phyloP scores from a whole-genome alignment of 2,113 vertebrate genomes.

The Calypte anna region DNA sequence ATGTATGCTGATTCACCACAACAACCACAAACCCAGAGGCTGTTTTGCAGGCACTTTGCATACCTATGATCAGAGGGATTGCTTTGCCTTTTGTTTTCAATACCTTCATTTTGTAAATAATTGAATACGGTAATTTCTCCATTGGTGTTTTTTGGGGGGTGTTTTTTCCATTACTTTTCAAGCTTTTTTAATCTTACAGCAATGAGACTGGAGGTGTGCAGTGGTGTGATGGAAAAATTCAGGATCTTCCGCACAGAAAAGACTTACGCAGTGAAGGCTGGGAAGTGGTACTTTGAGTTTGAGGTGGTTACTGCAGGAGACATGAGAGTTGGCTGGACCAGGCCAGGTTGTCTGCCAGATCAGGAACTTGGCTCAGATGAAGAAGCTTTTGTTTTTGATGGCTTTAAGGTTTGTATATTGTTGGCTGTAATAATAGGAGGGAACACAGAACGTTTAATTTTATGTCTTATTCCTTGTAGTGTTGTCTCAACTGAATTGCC shows the following conservation, averaged over 20 bases:
- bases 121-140: background rate
- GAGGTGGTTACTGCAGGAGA: constrained; percentile 91
- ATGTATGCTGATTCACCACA: background rate
- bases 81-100: background rate
- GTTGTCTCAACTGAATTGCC: background rate
- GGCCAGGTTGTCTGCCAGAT: constrained; percentile 90
- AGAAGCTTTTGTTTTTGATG: constrained; percentile 93
- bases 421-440: background rate
- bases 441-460: background rate
- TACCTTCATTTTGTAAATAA: background rate
- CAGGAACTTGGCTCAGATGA: constrained; percentile 93
- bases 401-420: constrained; percentile 87
- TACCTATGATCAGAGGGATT: background rate
- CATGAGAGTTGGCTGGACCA: constrained; percentile 94
- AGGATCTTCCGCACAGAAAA: constrained; percentile 96
- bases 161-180: background rate
- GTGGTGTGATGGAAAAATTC: constrained; percentile 85
- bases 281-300: constrained; percentile 97
- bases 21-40: background rate
- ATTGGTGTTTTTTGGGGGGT: background rate
- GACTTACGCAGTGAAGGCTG: constrained; percentile 88
- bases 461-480: background rate
- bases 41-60: background rate
- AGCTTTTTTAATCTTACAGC: constrained; percentile 64
- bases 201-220: constrained; percentile 77